These are phyloP conservation scores for Carassius carassius DNA, from an alignment of 2,113 vertebrate species.

Conservation along the genomic window DNA sequence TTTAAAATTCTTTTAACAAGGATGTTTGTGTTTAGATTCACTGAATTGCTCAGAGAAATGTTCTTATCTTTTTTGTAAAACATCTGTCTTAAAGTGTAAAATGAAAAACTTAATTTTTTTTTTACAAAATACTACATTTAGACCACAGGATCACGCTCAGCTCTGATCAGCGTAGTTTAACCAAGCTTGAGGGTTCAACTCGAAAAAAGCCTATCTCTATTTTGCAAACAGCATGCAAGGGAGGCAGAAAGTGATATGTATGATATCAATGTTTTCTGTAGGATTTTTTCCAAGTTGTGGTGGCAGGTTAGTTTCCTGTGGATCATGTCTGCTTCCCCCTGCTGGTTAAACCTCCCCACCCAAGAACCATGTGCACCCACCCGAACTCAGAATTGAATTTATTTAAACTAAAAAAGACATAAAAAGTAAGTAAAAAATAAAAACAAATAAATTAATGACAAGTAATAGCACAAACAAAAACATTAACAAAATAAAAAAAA, in stretches of 20 bases:
- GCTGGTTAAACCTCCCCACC: too few species aligned
- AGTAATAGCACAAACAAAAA: too few species aligned
- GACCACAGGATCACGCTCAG: not conserved
- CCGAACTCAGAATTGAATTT: too few species aligned
- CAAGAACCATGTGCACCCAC: too few species aligned
- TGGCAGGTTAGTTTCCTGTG: too few species aligned
- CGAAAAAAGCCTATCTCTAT: not conserved
- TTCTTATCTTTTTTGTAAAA: not conserved
- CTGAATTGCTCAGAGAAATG: not conserved
- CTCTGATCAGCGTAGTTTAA: not conserved
- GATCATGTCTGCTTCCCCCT: too few species aligned
- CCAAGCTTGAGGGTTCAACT: not conserved
- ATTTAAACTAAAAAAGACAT: too few species aligned
- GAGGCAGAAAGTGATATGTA: not conserved
- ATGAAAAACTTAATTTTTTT: not conserved
- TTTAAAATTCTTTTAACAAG: not conserved
- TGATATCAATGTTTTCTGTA: too few species aligned
- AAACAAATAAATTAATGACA: too few species aligned
- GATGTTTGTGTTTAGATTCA: not conserved
- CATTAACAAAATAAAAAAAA: not conserved
- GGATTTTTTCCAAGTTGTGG: too few species aligned
- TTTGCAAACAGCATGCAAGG: conserved; percentile 4
- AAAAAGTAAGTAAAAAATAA: too few species aligned
- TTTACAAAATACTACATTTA: not conserved
- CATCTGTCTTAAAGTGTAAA: not conserved